Percentiles rank a stretch among this genome's conserved stretches.
These are phyloP conservation scores for Callorhinus ursinus DNA, from an alignment of 2,113 vertebrate genomes.

Conservation along the genomic window DNA sequence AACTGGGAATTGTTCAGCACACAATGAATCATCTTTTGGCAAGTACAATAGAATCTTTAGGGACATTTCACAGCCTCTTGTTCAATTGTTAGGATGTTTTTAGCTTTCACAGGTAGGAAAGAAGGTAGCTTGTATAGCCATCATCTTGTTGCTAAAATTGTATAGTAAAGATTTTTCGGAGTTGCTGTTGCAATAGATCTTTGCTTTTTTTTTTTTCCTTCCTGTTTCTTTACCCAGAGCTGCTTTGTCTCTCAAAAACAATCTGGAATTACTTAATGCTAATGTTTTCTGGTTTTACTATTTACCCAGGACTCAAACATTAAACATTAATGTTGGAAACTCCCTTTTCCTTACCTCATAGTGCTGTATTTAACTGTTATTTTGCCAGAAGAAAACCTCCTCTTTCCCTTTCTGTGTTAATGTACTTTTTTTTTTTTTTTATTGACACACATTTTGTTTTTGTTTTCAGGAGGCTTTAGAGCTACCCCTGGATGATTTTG, in stretches of 20 bases:
- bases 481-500: slow-evolving; percentile 70
- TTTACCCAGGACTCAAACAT: slow-evolving; percentile 51
- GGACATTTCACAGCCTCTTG: slow-evolving; percentile 64
- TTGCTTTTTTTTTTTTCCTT: not conserved
- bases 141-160: slow-evolving; percentile 67
- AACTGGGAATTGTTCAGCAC: slow-evolving; percentile 73
- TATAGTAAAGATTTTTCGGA: slow-evolving; percentile 75
- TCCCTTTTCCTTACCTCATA: slow-evolving; percentile 68
- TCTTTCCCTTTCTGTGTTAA: not conserved
- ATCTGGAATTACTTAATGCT: slow-evolving; percentile 67
- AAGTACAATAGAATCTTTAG: slow-evolving; percentile 78
- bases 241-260: slow-evolving; percentile 71
- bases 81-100: slow-evolving; percentile 66
- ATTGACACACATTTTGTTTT: slow-evolving; percentile 56
- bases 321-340: slow-evolving; percentile 31
- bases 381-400: not conserved
- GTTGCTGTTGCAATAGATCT: slow-evolving; percentile 52
- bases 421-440: not conserved
- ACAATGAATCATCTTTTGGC: slow-evolving; percentile 80
- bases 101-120: slow-evolving; percentile 66
- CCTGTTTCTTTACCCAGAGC: slow-evolving; percentile 54
- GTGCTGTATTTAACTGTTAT: slow-evolving; percentile 46
- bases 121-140: slow-evolving; percentile 69
- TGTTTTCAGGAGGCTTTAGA: slow-evolving; percentile 81
- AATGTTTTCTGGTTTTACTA: slow-evolving; percentile 64